These are phyloP conservation scores for Otus sunia DNA, from an alignment of 2,113 vertebrate species.

Conservation along the genomic window DNA sequence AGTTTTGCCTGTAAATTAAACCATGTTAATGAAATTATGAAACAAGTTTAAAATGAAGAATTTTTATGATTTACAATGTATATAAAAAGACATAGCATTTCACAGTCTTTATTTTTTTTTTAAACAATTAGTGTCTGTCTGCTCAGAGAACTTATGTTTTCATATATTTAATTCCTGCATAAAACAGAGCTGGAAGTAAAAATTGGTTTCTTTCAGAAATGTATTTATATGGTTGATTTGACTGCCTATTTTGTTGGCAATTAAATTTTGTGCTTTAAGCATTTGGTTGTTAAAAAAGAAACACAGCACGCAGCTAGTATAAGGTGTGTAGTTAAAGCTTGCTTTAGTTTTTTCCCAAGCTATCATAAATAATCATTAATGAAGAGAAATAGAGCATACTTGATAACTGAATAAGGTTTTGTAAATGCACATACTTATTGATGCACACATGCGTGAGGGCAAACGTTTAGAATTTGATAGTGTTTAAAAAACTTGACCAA, in stretches of 20 bases:
- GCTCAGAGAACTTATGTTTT: neutral
- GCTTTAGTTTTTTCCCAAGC: neutral
- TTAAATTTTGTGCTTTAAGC: neutral
- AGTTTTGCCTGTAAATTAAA: neutral
- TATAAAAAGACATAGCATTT: neutral
- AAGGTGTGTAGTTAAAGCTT: neutral
- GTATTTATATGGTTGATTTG: neutral
- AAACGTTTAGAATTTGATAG: neutral
- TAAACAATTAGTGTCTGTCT: neutral
- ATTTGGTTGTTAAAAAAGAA: neutral
- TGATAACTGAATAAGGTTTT: neutral
- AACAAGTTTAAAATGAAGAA: neutral
- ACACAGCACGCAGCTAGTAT: neutral
- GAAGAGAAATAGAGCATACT: neutral
- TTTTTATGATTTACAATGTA: neutral
- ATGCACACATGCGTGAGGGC: fast-evolving
- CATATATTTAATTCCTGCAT: neutral
- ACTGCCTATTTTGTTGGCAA: neutral
- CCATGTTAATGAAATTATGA: neutral
- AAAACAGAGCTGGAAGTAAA: neutral
- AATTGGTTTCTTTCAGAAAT: neutral
- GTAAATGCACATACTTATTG: neutral
- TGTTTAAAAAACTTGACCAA: neutral
- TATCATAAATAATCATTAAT: neutral
- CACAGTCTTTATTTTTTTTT: neutral